Conservation (phyloP, 2,113 vertebrate species). For the Pomatostomus ruficeps region DNA sequence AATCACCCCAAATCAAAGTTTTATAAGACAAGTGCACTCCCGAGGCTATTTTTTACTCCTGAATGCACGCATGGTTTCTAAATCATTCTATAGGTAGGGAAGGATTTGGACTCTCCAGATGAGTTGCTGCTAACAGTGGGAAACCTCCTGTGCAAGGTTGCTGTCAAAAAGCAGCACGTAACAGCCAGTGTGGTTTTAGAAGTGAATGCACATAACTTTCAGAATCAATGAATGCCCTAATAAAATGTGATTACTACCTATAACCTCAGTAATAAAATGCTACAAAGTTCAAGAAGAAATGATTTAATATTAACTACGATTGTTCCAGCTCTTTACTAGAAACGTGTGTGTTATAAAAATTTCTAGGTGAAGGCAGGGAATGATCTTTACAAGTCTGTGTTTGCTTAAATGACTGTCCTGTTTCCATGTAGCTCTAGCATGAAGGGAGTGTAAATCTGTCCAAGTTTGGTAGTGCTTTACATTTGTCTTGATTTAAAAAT, state of each 20-base stretch:
- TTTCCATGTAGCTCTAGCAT: background rate
- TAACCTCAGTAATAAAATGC: slow-evolving; percentile 55
- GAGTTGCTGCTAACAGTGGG: slow-evolving; percentile 16
- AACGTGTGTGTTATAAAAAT: background rate
- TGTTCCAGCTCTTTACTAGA: slow-evolving; percentile 48
- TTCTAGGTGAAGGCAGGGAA: background rate
- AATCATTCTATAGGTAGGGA: background rate
- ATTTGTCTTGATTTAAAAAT: background rate
- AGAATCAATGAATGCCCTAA: background rate
- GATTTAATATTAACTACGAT: slow-evolving; percentile 62
- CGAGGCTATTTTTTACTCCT: background rate
- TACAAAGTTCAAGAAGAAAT: slow-evolving; percentile 67
- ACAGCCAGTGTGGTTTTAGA: background rate
- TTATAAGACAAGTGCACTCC: slow-evolving; percentile 28
- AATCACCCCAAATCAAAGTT: slow-evolving; percentile 30
- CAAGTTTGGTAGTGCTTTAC: background rate
- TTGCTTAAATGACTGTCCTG: background rate
- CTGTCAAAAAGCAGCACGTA: background rate
- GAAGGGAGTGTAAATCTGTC: background rate
- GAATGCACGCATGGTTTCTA: background rate
- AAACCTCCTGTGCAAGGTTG: background rate
- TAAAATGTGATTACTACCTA: slow-evolving; percentile 40
- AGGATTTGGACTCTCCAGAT: background rate
- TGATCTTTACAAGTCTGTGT: background rate
- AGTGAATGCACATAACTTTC: background rate